Conservation (phyloP, 1,140 invertebrate species). For the Halictus rubicundus region DNA sequence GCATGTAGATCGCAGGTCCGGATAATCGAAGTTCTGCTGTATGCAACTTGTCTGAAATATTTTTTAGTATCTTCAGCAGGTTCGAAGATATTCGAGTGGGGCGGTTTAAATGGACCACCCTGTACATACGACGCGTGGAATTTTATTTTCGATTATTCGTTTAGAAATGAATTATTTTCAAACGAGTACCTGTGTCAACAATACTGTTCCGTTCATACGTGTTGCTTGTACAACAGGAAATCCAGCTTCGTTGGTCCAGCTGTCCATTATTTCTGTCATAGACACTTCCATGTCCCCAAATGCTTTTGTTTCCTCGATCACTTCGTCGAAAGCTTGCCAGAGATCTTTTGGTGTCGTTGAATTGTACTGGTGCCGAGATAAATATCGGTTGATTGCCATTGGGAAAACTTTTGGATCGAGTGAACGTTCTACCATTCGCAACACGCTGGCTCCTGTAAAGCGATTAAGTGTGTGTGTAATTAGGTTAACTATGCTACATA, state of each 20-base stretch:
- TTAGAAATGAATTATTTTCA: not conserved
- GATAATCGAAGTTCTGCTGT: no score
- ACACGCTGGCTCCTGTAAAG: constrained; percentile 82
- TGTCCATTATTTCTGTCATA: constrained; percentile 80
- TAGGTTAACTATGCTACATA: no score
- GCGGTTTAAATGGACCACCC: no score
- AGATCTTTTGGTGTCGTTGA: constrained; percentile 83
- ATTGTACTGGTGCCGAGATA: constrained; percentile 78
- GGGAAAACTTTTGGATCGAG: constrained; percentile 83
- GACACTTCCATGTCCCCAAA: not conserved
- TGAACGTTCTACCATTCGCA: constrained; percentile 88
- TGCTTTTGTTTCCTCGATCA: not conserved
- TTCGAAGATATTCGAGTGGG: no score
- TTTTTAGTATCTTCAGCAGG: no score
- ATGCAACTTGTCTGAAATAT: no score
- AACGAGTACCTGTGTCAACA: constrained; percentile 77
- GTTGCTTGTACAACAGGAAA: constrained; percentile 85
- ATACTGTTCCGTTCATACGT: constrained; percentile 73
- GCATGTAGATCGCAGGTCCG: no score
- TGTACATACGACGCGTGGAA: no score
- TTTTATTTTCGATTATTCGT: not conserved
- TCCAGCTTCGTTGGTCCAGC: constrained; percentile 87
- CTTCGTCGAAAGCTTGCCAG: constrained; percentile 79
- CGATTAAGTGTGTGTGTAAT: not conserved
- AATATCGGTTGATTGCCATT: constrained; percentile 81